Evolutionary conservation across 2,113 vertebrate species (phyloP).

Genomic region (Antechinus stuartii): DNA sequence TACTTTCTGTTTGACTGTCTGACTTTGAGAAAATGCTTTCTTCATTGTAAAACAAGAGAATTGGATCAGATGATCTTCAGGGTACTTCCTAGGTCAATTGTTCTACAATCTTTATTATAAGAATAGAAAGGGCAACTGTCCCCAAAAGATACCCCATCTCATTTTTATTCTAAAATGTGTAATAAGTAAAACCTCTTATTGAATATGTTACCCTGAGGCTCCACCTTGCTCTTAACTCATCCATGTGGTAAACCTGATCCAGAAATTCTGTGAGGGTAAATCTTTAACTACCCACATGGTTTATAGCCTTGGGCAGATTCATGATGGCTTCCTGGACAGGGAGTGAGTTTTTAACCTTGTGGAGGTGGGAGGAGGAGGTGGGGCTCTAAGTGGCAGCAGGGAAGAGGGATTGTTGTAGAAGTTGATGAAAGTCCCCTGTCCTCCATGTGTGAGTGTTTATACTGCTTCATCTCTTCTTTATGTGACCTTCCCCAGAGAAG

Average conservation of each 20-base stretch:
- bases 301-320: slow-evolving; percentile 49
- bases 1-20: neutral
- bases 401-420: neutral
- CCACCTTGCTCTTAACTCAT: neutral
- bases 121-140: neutral
- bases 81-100: neutral
- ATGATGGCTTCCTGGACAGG: slow-evolving; percentile 53
- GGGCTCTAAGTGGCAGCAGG: neutral
- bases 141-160: neutral
- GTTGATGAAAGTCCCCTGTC: neutral
- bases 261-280: slow-evolving; percentile 64
- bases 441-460: neutral
- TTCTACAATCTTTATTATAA: neutral
- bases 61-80: neutral
- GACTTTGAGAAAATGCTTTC: neutral
- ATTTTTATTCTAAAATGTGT: neutral
- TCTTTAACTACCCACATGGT: slow-evolving; percentile 71
- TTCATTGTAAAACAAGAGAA: neutral
- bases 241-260: slow-evolving; percentile 19
- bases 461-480: neutral
- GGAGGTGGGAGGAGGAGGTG: neutral
- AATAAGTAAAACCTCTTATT: neutral
- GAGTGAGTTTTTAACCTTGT: neutral
- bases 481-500: neutral
- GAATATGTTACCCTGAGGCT: neutral